A percentile compares a stretch with the other conserved stretches of the same genome.
Conservation (phyloP, 1,140 invertebrate species). For the Drosophila azteca region DNA sequence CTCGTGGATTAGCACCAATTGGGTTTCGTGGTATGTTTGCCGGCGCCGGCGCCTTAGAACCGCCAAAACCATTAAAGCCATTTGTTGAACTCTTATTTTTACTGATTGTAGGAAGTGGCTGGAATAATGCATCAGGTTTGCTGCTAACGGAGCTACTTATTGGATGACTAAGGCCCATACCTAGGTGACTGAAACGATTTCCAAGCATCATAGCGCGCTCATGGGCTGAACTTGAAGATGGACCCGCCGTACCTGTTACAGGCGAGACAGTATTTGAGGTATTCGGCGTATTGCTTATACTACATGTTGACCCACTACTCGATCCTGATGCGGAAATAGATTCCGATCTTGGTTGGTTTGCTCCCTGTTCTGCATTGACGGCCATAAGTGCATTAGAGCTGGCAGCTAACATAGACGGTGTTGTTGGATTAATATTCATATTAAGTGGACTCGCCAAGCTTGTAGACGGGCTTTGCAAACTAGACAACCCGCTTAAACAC, state of each 20-base stretch:
- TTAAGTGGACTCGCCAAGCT: slow-evolving; percentile 89
- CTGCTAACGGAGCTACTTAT: slow-evolving; percentile 23
- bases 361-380: slow-evolving; percentile 26
- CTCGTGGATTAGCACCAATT: slow-evolving; percentile 94
- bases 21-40: slow-evolving; percentile 85
- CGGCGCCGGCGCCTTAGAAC: slow-evolving; percentile 18
- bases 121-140: slow-evolving; percentile 43
- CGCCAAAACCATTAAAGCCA: slow-evolving; percentile 32
- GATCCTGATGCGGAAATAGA: slow-evolving; percentile 37
- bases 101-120: slow-evolving; percentile 19
- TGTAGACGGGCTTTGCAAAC: slow-evolving; percentile 89
- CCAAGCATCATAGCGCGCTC: slow-evolving; percentile 68
- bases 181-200: slow-evolving; percentile 76
- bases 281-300: slow-evolving; percentile 59
- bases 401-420: slow-evolving; percentile 36
- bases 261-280: slow-evolving; percentile 67
- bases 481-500: slow-evolving; percentile 90
- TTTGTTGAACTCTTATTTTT: slow-evolving; percentile 40
- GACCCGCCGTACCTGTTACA: slow-evolving; percentile 29
- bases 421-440: slow-evolving; percentile 84
- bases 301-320: slow-evolving; percentile 58
- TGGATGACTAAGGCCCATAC: slow-evolving; percentile 62
- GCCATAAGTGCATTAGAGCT: slow-evolving; percentile 26
- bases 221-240: slow-evolving; percentile 22
- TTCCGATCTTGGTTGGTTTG: slow-evolving; percentile 23